Base-by-base conservation (phyloP, 2,797 vertebrate genomes). In the Neosilurus mollespiculum region DNA sequence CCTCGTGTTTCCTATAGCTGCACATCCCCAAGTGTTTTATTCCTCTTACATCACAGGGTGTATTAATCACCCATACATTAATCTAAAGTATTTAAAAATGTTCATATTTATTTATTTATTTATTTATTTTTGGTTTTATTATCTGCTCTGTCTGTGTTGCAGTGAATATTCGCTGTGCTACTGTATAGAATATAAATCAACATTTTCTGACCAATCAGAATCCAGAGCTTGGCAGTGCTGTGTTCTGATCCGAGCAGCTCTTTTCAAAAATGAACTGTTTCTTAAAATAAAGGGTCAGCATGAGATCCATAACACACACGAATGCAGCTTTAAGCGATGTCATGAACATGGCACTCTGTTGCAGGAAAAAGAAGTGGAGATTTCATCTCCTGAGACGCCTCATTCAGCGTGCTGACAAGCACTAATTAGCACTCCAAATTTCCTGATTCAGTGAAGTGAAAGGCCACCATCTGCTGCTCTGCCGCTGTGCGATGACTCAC, bases 361-460 rank as follows among this genome's bases (percentile, higher is more conserved):
- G 7, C 43, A 22, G 53, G 18, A 61, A 30, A 34, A 71, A 24
- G 24, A 78, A 71, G 43, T 7, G n/a, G 11, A 61, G 26, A 51
- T 56, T 51, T 43, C 0, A 6, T 43, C 77, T 80, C 78, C 26
- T 10, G 26, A 72, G 56, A 62, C 12, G 15, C 43, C 22, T 22
- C 20, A 56, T 84, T 56, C 26, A 56, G 67, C 30, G 14, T 30
- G 80, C 80, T 59, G 75, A 81, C 73, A 78, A 66, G 61, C 62
- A 72, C 37, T 83, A 65, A 83, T 78, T 81, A 83, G 65, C 12
- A 59, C 78, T 66, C 61, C 7, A 58, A 58, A 76, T 76, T 81
- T 26, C 81, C 81, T 56, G 77, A 81, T 81, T 87, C 65, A 82
- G 78, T 65, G 18, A 34, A 72, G 70, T 76, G 65, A 72, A 87